These are phyloP conservation scores for Aplidium turbinatum DNA, from an alignment of 23 tunicate genomes.

Conservation along the genomic window DNA sequence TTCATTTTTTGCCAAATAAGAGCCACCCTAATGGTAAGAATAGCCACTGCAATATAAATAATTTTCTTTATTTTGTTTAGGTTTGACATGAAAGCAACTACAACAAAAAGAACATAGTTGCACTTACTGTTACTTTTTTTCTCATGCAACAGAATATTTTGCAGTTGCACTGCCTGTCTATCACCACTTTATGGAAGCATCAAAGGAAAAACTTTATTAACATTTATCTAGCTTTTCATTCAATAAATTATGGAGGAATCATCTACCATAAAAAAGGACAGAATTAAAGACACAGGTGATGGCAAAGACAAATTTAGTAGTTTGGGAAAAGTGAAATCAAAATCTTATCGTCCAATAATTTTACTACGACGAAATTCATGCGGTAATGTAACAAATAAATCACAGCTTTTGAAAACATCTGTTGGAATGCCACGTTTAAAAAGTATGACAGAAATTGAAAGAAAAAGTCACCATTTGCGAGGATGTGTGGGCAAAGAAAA, in stretches of 20 bases:
- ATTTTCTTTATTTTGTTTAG: no score
- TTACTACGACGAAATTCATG: conserved; percentile 50
- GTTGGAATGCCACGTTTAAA: conserved; percentile 22
- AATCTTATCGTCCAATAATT: conserved; percentile 46
- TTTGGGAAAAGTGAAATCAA: conserved; percentile 21
- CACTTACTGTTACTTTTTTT: not conserved
- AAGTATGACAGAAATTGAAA: conserved; percentile 32
- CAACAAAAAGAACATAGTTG: no score
- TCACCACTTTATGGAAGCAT: not conserved
- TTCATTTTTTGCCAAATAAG: no score
- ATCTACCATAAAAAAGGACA: no score
- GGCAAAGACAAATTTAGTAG: not conserved
- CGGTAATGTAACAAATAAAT: conserved; percentile 17
- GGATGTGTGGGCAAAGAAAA: not conserved
- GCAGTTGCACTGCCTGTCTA: conserved; percentile 26
- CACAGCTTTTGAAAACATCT: not conserved
- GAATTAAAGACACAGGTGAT: conserved; percentile 11
- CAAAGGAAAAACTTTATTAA: no score
- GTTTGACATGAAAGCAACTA: no score
- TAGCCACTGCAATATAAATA: no score
- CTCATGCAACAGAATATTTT: not conserved
- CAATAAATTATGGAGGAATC: no score
- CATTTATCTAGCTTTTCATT: no score
- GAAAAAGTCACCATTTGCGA: not conserved
- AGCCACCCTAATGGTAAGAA: no score